Percentiles rank a stretch among this genome's conserved stretches.
These are phyloP conservation scores for Zaprionus obscuricornis DNA, from an alignment of 2,888 invertebrate species.

Conservation along the genomic window DNA sequence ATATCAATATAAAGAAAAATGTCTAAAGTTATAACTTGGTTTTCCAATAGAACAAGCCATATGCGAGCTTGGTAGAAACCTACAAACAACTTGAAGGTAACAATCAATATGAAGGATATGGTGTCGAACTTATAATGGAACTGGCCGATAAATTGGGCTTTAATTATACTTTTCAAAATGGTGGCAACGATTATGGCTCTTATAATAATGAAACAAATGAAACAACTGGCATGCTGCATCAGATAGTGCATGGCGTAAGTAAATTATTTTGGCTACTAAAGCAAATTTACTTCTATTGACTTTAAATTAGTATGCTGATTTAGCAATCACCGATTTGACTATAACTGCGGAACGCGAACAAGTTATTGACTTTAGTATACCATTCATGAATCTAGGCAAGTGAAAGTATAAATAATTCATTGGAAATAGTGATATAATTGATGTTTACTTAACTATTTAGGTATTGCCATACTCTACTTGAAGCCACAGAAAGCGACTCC, in stretches of 20 bases:
- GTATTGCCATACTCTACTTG: slow-evolving; percentile 94
- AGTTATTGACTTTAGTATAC: slow-evolving; percentile 96
- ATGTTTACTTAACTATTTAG: slow-evolving; percentile 77
- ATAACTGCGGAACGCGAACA: slow-evolving; percentile 94
- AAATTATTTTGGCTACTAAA: neutral
- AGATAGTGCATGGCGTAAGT: slow-evolving; percentile 87
- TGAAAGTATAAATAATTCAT: neutral
- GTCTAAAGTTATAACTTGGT: neutral
- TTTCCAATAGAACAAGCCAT: slow-evolving; percentile 87
- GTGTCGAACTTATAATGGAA: slow-evolving; percentile 93
- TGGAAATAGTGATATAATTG: rapidly evolving
- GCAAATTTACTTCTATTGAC: neutral
- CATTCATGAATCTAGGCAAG: slow-evolving; percentile 94
- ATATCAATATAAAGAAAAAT: neutral
- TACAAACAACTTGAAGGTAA: slow-evolving; percentile 88
- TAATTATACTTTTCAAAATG: slow-evolving; percentile 91
- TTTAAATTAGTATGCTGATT: slow-evolving; percentile 88
- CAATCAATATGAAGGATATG: slow-evolving; percentile 93
- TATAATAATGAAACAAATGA: slow-evolving; percentile 86
- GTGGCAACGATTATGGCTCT: slow-evolving; percentile 90
- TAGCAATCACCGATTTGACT: slow-evolving; percentile 95
- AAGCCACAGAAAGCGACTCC: slow-evolving; percentile 93
- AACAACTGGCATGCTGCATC: slow-evolving; percentile 95
- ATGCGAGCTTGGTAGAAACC: slow-evolving; percentile 92
- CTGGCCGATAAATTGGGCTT: slow-evolving; percentile 91